Evolutionary conservation across 2,888 invertebrate genomes (phyloP), one percentile per base, ranked within the genome.

Genomic region (Opisthograptis luteolata): DNA sequence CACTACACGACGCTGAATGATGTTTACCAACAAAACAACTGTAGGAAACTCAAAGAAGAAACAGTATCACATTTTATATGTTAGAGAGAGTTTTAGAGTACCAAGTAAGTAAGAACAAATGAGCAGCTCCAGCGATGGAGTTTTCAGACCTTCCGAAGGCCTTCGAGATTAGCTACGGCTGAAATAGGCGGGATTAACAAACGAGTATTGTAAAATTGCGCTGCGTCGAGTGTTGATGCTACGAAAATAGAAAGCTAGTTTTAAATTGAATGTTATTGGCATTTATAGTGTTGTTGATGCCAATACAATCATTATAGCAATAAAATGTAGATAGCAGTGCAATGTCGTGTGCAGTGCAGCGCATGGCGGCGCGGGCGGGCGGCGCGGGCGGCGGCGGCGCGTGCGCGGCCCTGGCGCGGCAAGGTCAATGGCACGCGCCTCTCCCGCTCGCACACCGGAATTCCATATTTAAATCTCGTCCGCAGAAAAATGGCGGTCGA

Each of bases 401-500:
- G 86, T 81, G 87, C 81, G 81, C 83, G 81, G 84, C 83, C 82
- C 83, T 80, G 81, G 77, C 79, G 76, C 77, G 56, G 81, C 89
- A 88, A 88, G 88, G 89, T 90, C 89, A 90, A 88, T 90, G 87
- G 88, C 89, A 88, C 86, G 86, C 86, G 82, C 70, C 85, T 84
- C 83, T 89, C 89, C 84, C 81, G 81, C 89, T 89, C 89, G 84
- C 88, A 88, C 90, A 88, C 89, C 89, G 89, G 89, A 88, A 90
- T 90, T 88, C 90, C 90, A 90, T 89, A 89, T 90, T 90, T 90
- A 89, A 90, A 89, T 89, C 88, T 88, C 87, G 87, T 86, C 89
- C 88, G 89, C 88, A 89, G 87, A 90, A 90, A 90, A 89, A 89
- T 88, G 88, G 88, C 90, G 86, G 83, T 84, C 77, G 78, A 75